phyloP scores from a whole-genome alignment of 1,140 invertebrate genomes.

The Papilio dardanus region DNA sequence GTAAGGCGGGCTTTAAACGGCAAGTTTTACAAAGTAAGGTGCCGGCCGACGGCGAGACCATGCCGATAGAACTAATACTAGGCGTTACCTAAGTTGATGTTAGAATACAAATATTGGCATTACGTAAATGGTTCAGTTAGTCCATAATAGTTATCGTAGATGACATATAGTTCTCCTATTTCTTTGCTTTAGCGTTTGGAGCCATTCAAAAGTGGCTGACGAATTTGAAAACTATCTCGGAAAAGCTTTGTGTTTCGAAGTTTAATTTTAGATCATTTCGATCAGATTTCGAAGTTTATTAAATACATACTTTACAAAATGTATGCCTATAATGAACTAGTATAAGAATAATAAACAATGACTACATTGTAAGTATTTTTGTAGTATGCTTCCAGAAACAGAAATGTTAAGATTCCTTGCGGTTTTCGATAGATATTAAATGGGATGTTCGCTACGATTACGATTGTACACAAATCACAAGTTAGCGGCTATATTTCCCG shows the following conservation, averaged over 20 bases:
- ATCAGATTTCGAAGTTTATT: too few species aligned
- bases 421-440: neutral
- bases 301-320: too few species aligned
- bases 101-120: slow-evolving; percentile 14
- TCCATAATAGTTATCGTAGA: neutral
- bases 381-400: too few species aligned
- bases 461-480: slow-evolving; percentile 25
- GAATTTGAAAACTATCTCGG: too few species aligned
- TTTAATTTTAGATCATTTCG: too few species aligned
- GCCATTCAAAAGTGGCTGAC: too few species aligned
- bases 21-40: slow-evolving; percentile 23
- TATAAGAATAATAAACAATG: neutral
- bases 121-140: neutral
- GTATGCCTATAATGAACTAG: too few species aligned
- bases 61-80: slow-evolving; percentile 10
- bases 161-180: neutral
- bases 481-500: slow-evolving; percentile 27
- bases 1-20: slow-evolving; percentile 24
- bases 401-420: too few species aligned
- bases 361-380: neutral
- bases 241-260: too few species aligned
- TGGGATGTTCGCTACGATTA: slow-evolving; percentile 13
- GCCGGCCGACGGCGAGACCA: slow-evolving; percentile 12
- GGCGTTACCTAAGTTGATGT: neutral
- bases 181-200: too few species aligned